phyloP scores from a whole-genome alignment of 2,113 vertebrate genomes.

The Lophius piscatorius region DNA sequence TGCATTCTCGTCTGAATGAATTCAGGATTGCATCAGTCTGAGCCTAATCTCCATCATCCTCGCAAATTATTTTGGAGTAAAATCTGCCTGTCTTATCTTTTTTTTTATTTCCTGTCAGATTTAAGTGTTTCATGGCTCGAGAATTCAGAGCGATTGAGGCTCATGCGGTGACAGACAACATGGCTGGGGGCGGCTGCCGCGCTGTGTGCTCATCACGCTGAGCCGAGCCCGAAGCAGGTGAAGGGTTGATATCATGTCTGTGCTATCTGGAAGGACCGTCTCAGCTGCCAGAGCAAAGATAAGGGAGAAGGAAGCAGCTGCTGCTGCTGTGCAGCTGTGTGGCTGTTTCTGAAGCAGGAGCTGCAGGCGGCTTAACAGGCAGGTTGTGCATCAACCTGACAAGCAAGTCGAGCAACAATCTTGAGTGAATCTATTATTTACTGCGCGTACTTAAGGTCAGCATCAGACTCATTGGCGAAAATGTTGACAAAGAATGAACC shows the following conservation, averaged over 20 bases:
- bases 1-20: slow-evolving; percentile 13
- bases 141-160: slow-evolving; percentile 43
- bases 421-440: slow-evolving; percentile 12
- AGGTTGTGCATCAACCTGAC: slow-evolving; percentile 19
- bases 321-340: slow-evolving; percentile 29
- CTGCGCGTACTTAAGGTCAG: no score
- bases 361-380: slow-evolving; percentile 43
- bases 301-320: slow-evolving; percentile 45
- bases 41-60: slow-evolving; percentile 31
- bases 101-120: slow-evolving; percentile 51
- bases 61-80: slow-evolving; percentile 19
- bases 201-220: slow-evolving; percentile 36
- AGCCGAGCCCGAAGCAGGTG: slow-evolving; percentile 49
- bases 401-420: slow-evolving; percentile 29
- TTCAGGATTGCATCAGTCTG: slow-evolving; percentile 35
- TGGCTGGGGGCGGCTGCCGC: slow-evolving; percentile 44
- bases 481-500: not conserved
- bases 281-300: slow-evolving; percentile 65
- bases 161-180: slow-evolving; percentile 59
- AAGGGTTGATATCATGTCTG: slow-evolving; percentile 64
- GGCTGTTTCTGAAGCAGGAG: slow-evolving; percentile 19
- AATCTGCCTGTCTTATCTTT: slow-evolving; percentile 49
- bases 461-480: no score
- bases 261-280: slow-evolving; percentile 49
- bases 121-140: slow-evolving; percentile 60